Base-by-base conservation (phyloP, 1,140 invertebrate species). In the Pectinophora gossypiella region DNA sequence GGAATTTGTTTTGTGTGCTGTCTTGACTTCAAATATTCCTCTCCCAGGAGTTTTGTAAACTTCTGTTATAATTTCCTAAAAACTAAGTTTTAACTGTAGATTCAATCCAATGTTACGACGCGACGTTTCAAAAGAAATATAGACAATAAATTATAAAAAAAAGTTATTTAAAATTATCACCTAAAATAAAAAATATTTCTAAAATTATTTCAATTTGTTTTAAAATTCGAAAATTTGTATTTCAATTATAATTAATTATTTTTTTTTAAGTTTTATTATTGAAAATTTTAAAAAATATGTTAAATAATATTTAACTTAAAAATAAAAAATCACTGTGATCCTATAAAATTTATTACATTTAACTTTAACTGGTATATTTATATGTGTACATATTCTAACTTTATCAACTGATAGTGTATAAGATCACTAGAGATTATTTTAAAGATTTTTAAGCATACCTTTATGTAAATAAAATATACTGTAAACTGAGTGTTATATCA, bases 251-350 rank as follows among this genome's bases (percentile, higher is more conserved):
- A 40, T 40, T 40, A 40, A 2, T 12, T 40, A 40, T 18, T 40
- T 40, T 40, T 15, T 40, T 40, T 15, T 18, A 7, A 16, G 7
- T 12, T 40, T 40, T 15, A 40, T 13, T n/a, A 32, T 12, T 32
- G 27, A 32, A 12, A 32, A 3, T 32, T 32, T n/a, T n/a, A n/a
- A n/a, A n/a, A 32, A 32, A 32, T 32, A 12, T 32, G 27, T 32
- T 32, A 32, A 4, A 10, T 23, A 23, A 23, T 44, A 21, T 19
- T 44, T 44, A 44, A 20, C 19, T 44, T 44, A 44, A 20, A 51
- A 47, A 65, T 61, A 65, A 61, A 71, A 68, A 72, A 60, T 76
- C 76, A 79, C 80, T 84, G 80, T 84, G 80, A 84, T 84, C 77
- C 76, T 84, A 80, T 72, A 54, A 79, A 74, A 64, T 72, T 72